Base-by-base conservation (phyloP, 2,113 vertebrate genomes). In the Natator depressus region DNA sequence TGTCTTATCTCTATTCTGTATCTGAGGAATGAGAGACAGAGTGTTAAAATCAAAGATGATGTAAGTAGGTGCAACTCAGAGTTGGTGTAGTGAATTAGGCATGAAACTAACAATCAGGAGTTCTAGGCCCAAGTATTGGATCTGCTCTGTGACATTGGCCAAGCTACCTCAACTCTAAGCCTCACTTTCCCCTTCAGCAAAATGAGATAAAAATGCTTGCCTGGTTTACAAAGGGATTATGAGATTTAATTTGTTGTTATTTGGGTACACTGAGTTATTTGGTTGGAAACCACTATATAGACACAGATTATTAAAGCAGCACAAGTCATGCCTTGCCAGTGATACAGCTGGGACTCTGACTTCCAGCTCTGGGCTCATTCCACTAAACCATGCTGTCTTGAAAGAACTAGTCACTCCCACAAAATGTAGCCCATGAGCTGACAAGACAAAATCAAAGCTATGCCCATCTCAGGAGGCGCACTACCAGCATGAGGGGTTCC, bases 1-100 rank as follows among this genome's bases (percentile, higher is more conserved):
- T 78, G 51, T 42, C 79, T 96, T 91, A 91, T 94, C 86, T 94
- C 76, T 2, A 38, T 84, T 95, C 93, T 96, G 79, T 89, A 80
- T 38, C 51, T 55, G 20, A 54, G 50, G 93, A 93, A 95, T 84
- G 53, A 42, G 8, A 72, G 11, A n/a, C 79, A 81, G 88, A 85
- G 13, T 10, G 38, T 25, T 82, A 91, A 50, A 79, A 91, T 62
- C 14, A 90, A 51, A 90, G 84, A 47, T 69, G 8, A 4, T n/a
- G 22, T 92, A 55, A 0, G 9, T 13, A 62, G 35, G 51, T 79
- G 10, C 65, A 93, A 85, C 83, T 85, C 69, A 27, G 59, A 5
- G n/a, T 93, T 57, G 24, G 1, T 89, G 19, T 29, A 90, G 78
- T n/a, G 55, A 89, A 51, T 82, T 12, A 76, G 72, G 38, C 24